A percentile compares a stretch with the other conserved stretches of the same genome.
phyloP scores from a whole-genome alignment of 1,140 invertebrate species.

The Drosophila kanapiae region DNA sequence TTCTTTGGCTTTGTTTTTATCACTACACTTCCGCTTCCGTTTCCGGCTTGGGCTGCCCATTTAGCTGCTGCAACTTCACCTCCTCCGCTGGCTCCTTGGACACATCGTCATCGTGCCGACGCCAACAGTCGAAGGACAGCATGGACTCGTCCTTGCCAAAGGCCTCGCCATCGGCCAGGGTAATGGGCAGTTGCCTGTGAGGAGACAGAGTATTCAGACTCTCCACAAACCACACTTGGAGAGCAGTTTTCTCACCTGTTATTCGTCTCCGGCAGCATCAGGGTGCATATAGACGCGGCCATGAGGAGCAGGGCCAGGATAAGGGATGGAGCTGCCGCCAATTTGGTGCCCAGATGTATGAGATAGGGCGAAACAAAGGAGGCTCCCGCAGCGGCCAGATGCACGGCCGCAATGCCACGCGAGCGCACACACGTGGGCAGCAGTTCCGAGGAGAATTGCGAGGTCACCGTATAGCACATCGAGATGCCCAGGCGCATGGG shows the following conservation, averaged over 20 bases:
- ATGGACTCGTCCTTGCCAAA: slow-evolving; percentile 64
- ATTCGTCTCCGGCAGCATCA: slow-evolving; percentile 69
- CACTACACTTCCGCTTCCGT: slow-evolving; percentile 31
- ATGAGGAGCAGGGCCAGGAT: slow-evolving; percentile 55
- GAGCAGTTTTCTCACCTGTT: slow-evolving; percentile 54
- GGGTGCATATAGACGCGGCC: slow-evolving; percentile 34
- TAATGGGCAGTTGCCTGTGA: slow-evolving; percentile 71
- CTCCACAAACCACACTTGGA: background rate
- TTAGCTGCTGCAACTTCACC: slow-evolving; percentile 57
- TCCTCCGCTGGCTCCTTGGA: slow-evolving; percentile 57
- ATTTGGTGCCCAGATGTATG: slow-evolving; percentile 60
- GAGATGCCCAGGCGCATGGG: slow-evolving; percentile 70
- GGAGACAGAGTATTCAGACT: background rate
- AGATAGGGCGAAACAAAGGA: slow-evolving; percentile 68
- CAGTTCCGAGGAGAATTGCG: slow-evolving; percentile 67
- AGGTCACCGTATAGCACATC: slow-evolving; percentile 68
- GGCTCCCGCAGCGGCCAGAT: slow-evolving; percentile 61
- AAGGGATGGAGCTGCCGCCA: slow-evolving; percentile 60
- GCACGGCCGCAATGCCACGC: slow-evolving; percentile 63
- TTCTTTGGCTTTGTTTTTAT: slow-evolving; percentile 9
- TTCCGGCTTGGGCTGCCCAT: slow-evolving; percentile 34
- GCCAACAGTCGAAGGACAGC: slow-evolving; percentile 86
- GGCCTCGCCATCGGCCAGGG: slow-evolving; percentile 65
- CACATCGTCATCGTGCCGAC: slow-evolving; percentile 50
- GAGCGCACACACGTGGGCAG: slow-evolving; percentile 71